A percentile compares a stretch with the other conserved stretches of the same genome.
These are phyloP conservation scores for Notospermus geniculatus DNA, from an alignment of 1,140 invertebrate genomes.

Conservation along the genomic window DNA sequence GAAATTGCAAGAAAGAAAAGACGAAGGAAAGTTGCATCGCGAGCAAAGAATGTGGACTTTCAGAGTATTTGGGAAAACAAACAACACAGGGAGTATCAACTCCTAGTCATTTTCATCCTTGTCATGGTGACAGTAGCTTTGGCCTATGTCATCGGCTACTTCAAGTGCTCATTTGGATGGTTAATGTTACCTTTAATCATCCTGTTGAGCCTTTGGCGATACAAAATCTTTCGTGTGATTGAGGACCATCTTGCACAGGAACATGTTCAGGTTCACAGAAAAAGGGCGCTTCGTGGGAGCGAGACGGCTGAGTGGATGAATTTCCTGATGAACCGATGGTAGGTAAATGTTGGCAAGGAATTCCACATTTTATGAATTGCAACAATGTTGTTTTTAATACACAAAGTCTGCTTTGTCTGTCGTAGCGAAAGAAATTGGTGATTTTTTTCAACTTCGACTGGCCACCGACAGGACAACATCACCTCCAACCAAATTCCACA, in stretches of 20 bases:
- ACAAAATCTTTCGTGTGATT: slow-evolving; percentile 43
- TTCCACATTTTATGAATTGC: neutral
- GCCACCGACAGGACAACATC: too few species aligned
- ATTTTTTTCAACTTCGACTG: too few species aligned
- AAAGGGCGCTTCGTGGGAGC: slow-evolving; percentile 57
- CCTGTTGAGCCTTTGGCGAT: slow-evolving; percentile 41
- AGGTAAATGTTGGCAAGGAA: too few species aligned
- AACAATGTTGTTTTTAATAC: neutral
- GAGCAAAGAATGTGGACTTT: neutral
- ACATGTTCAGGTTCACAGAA: slow-evolving; percentile 53
- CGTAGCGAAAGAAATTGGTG: too few species aligned
- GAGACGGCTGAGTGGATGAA: slow-evolving; percentile 63
- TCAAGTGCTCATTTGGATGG: slow-evolving; percentile 16
- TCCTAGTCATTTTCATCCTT: neutral
- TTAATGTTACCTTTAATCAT: slow-evolving; percentile 36
- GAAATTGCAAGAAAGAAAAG: too few species aligned
- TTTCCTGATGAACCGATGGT: slow-evolving; percentile 61
- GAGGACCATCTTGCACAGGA: slow-evolving; percentile 48
- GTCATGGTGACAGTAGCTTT: slow-evolving; percentile 4
- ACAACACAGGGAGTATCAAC: neutral
- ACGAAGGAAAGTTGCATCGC: neutral
- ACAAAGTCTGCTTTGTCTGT: too few species aligned
- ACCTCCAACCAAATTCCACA: too few species aligned
- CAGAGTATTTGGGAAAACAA: neutral
- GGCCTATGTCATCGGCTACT: slow-evolving; percentile 12